phyloP scores from a whole-genome alignment of 2,888 invertebrate species.

The Tipula lateralis region DNA sequence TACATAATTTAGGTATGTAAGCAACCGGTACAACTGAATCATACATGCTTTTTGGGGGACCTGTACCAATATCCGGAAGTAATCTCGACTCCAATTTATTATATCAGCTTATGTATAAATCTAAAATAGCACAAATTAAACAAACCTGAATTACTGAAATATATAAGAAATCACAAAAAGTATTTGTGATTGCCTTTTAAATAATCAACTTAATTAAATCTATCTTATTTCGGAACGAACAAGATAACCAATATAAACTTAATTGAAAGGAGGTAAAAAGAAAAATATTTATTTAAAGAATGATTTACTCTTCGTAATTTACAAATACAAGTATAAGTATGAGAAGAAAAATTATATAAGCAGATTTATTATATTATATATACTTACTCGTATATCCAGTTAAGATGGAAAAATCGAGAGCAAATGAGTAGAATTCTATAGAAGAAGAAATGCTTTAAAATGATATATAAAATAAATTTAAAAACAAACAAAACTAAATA shows the following conservation, averaged over 20 bases:
- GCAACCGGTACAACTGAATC: no score
- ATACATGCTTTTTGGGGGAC: no score
- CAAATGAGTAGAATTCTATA: not conserved
- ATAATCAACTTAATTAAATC: conserved; percentile 14
- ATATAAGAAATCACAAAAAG: not conserved
- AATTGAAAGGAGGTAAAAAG: not conserved
- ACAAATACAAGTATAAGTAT: not conserved
- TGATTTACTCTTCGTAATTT: not conserved
- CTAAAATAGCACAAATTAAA: not conserved
- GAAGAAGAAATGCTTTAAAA: not conserved
- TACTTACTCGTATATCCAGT: not conserved
- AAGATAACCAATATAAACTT: not conserved
- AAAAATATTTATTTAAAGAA: not conserved
- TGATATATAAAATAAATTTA: not conserved
- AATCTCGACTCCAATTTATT: no score
- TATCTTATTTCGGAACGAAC: not conserved
- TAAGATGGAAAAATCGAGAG: not conserved
- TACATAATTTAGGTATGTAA: no score
- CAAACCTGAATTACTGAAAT: no score
- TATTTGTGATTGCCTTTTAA: not conserved
- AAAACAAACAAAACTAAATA: not conserved
- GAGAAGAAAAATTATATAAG: not conserved
- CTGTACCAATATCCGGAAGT: no score
- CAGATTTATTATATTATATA: not conserved
- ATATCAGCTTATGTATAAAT: no score